phyloP scores from a whole-genome alignment of 2,888 invertebrate genomes.

The Elmis aenea region DNA sequence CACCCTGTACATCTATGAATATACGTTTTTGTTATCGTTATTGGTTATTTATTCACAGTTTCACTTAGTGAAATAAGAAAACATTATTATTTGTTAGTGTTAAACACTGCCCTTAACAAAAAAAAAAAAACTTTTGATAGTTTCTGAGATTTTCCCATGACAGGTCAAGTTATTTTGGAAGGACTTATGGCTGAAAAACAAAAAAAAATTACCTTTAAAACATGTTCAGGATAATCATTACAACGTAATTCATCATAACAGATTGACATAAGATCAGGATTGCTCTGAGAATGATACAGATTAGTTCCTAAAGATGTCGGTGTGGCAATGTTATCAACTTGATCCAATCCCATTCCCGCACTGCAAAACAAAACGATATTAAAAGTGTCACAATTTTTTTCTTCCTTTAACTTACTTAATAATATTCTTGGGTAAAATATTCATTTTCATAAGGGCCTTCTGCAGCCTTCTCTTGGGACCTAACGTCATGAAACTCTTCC shows the following conservation, averaged over 20 bases:
- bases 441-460: slow-evolving; percentile 84
- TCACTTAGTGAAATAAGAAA: too few species aligned
- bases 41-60: too few species aligned
- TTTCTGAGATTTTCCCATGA: too few species aligned
- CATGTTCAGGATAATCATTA: slow-evolving; percentile 91
- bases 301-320: slow-evolving; percentile 54
- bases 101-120: too few species aligned
- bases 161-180: too few species aligned
- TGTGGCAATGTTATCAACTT: slow-evolving; percentile 57
- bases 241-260: slow-evolving; percentile 77
- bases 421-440: slow-evolving; percentile 79
- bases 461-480: slow-evolving; percentile 80
- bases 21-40: too few species aligned
- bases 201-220: slow-evolving; percentile 63
- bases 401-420: slow-evolving; percentile 45
- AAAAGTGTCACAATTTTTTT: neutral
- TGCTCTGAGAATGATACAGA: slow-evolving; percentile 81
- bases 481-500: slow-evolving; percentile 77
- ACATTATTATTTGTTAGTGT: too few species aligned
- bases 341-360: slow-evolving; percentile 54
- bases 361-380: slow-evolving; percentile 26
- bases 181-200: too few species aligned
- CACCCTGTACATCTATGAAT: too few species aligned
- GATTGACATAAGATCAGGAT: slow-evolving; percentile 79
- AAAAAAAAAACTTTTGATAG: too few species aligned